phyloP scores from a whole-genome alignment of 30 jellyfish, hydroid and myxozoan species.

The Aurelia coerulea region DNA sequence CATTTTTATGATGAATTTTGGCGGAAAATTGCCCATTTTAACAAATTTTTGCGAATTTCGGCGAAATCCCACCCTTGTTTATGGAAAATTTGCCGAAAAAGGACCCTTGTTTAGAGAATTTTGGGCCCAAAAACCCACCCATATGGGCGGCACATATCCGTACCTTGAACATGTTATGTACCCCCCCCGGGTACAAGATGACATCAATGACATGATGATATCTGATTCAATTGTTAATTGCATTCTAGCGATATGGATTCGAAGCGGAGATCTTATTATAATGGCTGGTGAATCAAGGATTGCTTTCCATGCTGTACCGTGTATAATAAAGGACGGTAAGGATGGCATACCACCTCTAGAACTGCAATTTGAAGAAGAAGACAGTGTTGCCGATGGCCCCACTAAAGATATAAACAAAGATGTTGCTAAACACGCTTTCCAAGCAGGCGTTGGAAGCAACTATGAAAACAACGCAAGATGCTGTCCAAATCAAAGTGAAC shows the following conservation, averaged over 20 bases:
- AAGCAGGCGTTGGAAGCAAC: no score
- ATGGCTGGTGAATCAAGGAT: constrained; percentile 96
- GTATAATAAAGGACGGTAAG: constrained; percentile 69
- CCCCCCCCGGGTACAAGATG: no score
- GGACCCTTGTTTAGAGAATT: no score
- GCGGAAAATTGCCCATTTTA: no score
- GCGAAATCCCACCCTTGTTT: no score
- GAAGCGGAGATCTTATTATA: constrained; percentile 90
- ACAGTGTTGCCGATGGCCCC: neutral
- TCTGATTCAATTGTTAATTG: neutral
- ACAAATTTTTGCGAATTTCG: no score
- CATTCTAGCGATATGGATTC: constrained; percentile 91
- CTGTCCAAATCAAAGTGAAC: neutral
- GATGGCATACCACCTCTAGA: constrained; percentile 31
- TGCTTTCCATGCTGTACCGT: constrained; percentile 99
- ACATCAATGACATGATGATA: no score
- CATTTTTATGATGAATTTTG: no score
- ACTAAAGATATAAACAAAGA: neutral
- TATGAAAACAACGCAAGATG: neutral
- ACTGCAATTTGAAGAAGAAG: neutral
- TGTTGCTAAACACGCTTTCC: neutral
- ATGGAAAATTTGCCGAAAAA: no score
- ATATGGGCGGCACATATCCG: no score
- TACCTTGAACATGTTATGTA: no score
- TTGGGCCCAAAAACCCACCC: no score